Evolutionary conservation across 2,888 invertebrate genomes (phyloP), one percentile per base, ranked within the genome.

Genomic region (Synanthedon tipuliformis): DNA sequence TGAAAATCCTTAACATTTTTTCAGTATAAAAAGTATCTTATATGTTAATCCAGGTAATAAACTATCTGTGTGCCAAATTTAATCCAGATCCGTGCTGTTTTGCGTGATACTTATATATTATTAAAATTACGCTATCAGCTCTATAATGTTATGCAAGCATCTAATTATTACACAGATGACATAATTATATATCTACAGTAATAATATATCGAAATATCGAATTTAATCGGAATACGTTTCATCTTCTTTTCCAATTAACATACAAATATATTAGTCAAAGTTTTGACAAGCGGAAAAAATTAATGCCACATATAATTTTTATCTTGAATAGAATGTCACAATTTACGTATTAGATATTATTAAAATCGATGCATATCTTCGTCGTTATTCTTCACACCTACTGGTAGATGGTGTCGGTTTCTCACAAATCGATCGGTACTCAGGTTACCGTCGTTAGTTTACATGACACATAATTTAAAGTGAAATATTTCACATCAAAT

Each of bases 401-500:
- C 61, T 57, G 60, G 7, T 59, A 55, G 57, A 64, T 62, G 56
- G 63, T 71, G 75, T 75, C 66, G 59, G 63, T 68, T 70, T 64
- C 53, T 40, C 51, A 49, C 40, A 23, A 50, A 55, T 53, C 51
- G 52, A 55, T 52, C 23, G 45, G 18, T 18, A 15, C 49, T 49
- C 49, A 11, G 49, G 67, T 71, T 69, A 70, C 70, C 60, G 50
- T 56, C 51, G 55, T 60, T 60, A 61, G 65, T 71, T 62, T 70
- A 66, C 64, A 58, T 59, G 69, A 68, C 68, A 71, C 68, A 67
- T 73, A 67, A 74, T 73, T 78, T 68, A 66, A 60, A 63, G 64
- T 69, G 63, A 77, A 69, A 72, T 72, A 72, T 69, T 64, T 61
- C 61, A 61, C 71, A 68, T 71, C 67, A 68, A 66, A 50, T 55